Percentiles rank a stretch among this genome's conserved stretches.
phyloP scores from a whole-genome alignment of 2,113 vertebrate species.

The Phoenicopterus ruber region DNA sequence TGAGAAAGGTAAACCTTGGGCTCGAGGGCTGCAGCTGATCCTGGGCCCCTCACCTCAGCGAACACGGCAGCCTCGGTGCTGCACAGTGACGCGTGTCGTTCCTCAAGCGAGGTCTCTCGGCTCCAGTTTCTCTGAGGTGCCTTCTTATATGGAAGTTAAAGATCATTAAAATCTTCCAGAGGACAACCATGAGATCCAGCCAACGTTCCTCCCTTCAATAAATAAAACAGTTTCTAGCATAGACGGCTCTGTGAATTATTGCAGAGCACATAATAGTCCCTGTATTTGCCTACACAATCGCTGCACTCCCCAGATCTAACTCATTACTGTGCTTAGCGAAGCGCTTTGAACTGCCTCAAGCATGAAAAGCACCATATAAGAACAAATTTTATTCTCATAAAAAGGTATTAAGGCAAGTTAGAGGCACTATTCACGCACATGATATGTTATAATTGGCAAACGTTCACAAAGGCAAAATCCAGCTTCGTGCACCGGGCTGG shows the following conservation, averaged over 20 bases:
- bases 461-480: background rate
- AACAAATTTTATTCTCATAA: constrained; percentile 11
- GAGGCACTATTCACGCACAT: background rate
- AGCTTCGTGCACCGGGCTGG: background rate
- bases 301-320: background rate
- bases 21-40: background rate
- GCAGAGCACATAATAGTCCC: background rate
- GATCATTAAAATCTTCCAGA: background rate
- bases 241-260: background rate
- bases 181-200: background rate
- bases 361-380: background rate
- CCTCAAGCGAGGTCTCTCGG: background rate
- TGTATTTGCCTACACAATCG: constrained; percentile 2
- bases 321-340: constrained; percentile 11
- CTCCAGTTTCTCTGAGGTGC: background rate
- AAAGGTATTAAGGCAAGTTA: constrained; percentile 34
- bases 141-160: background rate
- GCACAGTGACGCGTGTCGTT: accelerated
- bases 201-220: background rate
- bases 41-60: background rate
- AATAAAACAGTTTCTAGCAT: background rate
- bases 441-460: background rate
- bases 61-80: background rate
- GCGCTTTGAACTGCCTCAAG: background rate
- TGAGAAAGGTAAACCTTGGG: background rate